phyloP scores from a whole-genome alignment of 2,888 invertebrate species.

The Campaea margaritaria region DNA sequence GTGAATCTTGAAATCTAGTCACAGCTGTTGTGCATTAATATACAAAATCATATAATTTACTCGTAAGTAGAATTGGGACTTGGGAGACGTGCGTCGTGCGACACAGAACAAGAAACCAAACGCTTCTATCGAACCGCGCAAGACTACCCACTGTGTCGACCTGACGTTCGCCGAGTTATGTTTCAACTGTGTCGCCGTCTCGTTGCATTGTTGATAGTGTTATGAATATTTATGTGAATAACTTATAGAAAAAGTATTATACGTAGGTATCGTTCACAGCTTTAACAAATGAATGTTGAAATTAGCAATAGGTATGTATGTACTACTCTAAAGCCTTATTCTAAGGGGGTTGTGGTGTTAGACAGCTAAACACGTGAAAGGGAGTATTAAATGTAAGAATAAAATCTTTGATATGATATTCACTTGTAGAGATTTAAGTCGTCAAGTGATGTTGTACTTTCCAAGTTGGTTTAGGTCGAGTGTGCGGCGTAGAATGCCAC shows the following conservation, averaged over 20 bases:
- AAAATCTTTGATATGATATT: neutral
- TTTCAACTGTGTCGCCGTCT: constrained; percentile 24
- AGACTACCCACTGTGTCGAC: neutral
- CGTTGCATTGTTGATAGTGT: constrained; percentile 48
- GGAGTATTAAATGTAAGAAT: constrained; percentile 1
- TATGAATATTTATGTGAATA: constrained; percentile 40
- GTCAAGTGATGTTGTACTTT: neutral
- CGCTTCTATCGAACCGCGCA: no score
- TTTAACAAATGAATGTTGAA: constrained; percentile 56
- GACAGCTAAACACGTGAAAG: neutral
- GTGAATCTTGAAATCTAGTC: constrained; percentile 74
- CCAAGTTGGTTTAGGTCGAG: constrained; percentile 1
- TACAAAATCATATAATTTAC: constrained; percentile 42
- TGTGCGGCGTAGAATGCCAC: constrained; percentile 22
- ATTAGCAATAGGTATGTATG: constrained; percentile 55
- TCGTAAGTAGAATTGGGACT: constrained; percentile 28
- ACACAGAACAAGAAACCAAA: constrained; percentile 2
- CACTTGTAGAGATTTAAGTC: constrained; percentile 2
- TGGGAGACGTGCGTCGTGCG: constrained; percentile 8
- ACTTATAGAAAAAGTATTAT: constrained; percentile 43
- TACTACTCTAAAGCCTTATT: constrained; percentile 55
- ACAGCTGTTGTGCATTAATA: constrained; percentile 70
- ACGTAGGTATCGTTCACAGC: constrained; percentile 56
- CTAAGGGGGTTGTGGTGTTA: constrained; percentile 36
- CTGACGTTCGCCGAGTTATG: neutral